These are phyloP conservation scores for Nesidiocoris tenuis DNA, from an alignment of 2,888 invertebrate species.

Conservation along the genomic window DNA sequence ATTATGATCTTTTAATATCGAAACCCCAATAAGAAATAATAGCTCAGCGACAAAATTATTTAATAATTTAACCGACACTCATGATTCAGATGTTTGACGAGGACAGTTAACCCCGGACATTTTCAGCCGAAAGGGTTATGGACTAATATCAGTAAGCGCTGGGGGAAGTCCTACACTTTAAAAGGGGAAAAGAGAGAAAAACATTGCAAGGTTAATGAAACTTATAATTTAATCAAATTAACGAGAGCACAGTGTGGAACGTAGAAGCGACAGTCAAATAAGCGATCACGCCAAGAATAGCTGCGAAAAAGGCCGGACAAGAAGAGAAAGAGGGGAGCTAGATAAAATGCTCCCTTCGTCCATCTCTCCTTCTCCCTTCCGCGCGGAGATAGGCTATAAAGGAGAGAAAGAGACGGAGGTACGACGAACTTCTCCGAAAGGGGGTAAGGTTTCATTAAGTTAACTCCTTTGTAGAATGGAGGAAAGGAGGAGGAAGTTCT, in stretches of 20 bases:
- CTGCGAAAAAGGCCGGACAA: too few species aligned
- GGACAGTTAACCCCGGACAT: neutral
- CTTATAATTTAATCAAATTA: constrained; percentile 34
- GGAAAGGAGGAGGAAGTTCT: neutral
- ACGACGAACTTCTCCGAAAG: neutral
- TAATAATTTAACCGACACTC: too few species aligned
- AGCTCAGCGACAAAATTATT: too few species aligned
- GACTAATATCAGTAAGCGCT: neutral
- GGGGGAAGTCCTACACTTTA: neutral
- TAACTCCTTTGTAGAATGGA: constrained; percentile 32
- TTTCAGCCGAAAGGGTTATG: neutral
- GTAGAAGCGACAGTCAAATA: constrained; percentile 26
- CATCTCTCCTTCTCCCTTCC: neutral
- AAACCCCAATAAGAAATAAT: too few species aligned
- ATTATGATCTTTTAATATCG: too few species aligned
- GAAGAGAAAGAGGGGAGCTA: too few species aligned
- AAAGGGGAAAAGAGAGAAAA: neutral
- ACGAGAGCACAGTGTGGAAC: constrained; percentile 6
- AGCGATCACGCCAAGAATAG: constrained; percentile 10
- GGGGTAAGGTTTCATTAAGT: constrained; percentile 38
- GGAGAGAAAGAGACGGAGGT: neutral
- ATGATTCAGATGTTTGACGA: too few species aligned
- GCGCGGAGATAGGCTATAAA: neutral
- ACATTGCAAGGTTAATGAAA: constrained; percentile 20
- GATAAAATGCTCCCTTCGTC: too few species aligned